Evolutionary conservation across 2,888 invertebrate species (phyloP).

Genomic region (Ptilodon capucinus): DNA sequence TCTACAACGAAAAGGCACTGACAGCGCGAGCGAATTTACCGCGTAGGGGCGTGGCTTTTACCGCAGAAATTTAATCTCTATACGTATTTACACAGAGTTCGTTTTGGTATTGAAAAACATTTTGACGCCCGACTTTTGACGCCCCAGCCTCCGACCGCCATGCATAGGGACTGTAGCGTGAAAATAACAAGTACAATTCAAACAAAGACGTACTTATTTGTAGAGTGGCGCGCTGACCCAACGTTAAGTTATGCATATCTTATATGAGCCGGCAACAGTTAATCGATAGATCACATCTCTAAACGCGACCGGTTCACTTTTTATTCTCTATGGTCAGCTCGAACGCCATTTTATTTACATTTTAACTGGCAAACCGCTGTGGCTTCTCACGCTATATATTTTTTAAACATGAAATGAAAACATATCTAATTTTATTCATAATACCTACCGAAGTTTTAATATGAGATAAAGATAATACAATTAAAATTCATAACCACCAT

Average conservation of each 20-base stretch:
- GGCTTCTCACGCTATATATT: not conserved
- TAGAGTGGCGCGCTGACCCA: not conserved
- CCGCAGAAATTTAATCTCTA: too few species aligned
- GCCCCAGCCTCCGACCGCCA: not conserved
- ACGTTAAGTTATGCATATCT: conserved; percentile 27
- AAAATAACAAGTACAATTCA: not conserved
- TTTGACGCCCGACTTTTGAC: too few species aligned
- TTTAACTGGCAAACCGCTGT: conserved; percentile 12
- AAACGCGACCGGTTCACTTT: conserved; percentile 6
- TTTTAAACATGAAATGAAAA: not conserved
- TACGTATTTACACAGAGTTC: too few species aligned
- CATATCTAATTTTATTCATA: not conserved
- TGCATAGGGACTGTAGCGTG: not conserved
- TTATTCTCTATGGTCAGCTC: not conserved
- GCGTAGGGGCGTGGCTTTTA: too few species aligned
- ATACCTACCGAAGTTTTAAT: not conserved
- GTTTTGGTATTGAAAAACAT: too few species aligned
- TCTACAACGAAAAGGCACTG: too few species aligned
- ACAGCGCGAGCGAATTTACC: too few species aligned
- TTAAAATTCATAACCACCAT: not conserved
- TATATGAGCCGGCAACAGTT: conserved; percentile 9
- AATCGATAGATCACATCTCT: conserved; percentile 11
- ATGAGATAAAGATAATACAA: not conserved
- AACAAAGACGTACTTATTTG: not conserved
- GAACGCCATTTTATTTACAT: conserved; percentile 16